A percentile compares a stretch with the other conserved stretches of the same genome.
phyloP scores from a whole-genome alignment of 2,797 vertebrate species.

The Pagetopsis macropterus region DNA sequence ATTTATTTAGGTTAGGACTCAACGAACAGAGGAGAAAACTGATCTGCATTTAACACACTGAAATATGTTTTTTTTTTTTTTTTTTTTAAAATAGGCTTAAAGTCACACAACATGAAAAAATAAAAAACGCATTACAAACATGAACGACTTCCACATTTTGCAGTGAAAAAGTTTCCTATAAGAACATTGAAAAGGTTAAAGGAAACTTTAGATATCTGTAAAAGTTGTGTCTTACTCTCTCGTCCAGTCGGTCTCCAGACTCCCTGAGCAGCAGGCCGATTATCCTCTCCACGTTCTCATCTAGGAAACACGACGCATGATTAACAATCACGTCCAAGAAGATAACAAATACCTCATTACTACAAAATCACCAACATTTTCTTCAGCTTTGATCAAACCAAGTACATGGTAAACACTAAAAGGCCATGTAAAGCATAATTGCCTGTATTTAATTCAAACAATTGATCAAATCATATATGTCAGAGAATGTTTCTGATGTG shows the following conservation, averaged over 20 bases:
- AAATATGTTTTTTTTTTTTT: background rate
- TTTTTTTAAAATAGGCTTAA: background rate
- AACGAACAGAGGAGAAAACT: background rate
- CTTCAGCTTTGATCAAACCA: too few relatives aligned
- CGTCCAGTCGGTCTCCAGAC: slow-evolving; percentile 80
- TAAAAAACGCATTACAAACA: background rate
- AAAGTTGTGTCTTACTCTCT: slow-evolving; percentile 74
- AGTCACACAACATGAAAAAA: background rate
- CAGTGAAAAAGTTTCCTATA: too few relatives aligned
- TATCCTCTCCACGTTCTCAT: slow-evolving; percentile 73
- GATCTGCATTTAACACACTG: background rate
- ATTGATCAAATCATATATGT: too few relatives aligned
- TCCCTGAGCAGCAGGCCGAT: slow-evolving; percentile 84
- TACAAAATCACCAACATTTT: too few relatives aligned
- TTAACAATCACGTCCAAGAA: too few relatives aligned
- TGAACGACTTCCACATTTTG: background rate
- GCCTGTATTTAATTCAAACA: too few relatives aligned
- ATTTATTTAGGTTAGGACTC: background rate
- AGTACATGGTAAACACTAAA: too few relatives aligned
- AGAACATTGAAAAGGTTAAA: background rate
- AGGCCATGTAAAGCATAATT: too few relatives aligned
- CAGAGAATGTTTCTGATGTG: too few relatives aligned
- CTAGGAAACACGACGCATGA: slow-evolving; percentile 22
- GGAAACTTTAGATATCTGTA: too few relatives aligned
- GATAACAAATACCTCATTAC: too few relatives aligned